Conservation (phyloP, 2,888 invertebrate genomes). For the Apomyelois bistriatella region DNA sequence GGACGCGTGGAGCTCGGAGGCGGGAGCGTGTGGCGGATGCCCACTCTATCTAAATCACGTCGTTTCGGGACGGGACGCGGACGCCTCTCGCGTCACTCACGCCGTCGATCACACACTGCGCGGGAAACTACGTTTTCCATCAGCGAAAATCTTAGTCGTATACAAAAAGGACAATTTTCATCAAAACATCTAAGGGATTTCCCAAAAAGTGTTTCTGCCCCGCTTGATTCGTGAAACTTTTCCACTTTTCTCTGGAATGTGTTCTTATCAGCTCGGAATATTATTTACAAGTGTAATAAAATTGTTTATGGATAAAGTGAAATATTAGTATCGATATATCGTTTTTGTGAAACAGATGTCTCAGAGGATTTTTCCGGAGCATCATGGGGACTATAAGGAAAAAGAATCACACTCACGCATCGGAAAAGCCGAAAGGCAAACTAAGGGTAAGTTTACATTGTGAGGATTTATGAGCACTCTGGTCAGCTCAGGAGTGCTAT, state of each 20-base stretch:
- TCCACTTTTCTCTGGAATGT: constrained; percentile 7
- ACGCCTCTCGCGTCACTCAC: constrained; percentile 24
- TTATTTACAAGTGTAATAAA: constrained; percentile 5
- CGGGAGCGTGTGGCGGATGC: constrained; percentile 53
- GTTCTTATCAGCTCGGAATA: constrained; percentile 8
- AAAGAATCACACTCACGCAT: constrained; percentile 42
- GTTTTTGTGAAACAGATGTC: constrained; percentile 5
- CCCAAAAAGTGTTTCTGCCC: background rate
- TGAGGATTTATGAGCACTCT: constrained; percentile 14
- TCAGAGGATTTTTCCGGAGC: constrained; percentile 5
- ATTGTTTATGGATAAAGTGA: constrained; percentile 7
- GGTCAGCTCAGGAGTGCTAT: no score
- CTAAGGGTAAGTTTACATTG: constrained; percentile 53
- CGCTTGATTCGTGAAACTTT: background rate
- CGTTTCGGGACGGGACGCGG: constrained; percentile 57
- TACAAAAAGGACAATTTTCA: background rate
- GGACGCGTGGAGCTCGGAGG: constrained; percentile 43
- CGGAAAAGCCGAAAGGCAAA: constrained; percentile 61
- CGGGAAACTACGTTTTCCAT: constrained; percentile 11
- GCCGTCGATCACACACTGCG: constrained; percentile 22
- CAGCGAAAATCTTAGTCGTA: background rate
- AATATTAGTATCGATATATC: background rate
- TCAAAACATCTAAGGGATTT: background rate
- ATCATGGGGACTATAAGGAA: constrained; percentile 39
- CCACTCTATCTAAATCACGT: constrained; percentile 56